phyloP scores from a whole-genome alignment of 1,140 invertebrate species.

The Pseudomyrmex sp. region DNA sequence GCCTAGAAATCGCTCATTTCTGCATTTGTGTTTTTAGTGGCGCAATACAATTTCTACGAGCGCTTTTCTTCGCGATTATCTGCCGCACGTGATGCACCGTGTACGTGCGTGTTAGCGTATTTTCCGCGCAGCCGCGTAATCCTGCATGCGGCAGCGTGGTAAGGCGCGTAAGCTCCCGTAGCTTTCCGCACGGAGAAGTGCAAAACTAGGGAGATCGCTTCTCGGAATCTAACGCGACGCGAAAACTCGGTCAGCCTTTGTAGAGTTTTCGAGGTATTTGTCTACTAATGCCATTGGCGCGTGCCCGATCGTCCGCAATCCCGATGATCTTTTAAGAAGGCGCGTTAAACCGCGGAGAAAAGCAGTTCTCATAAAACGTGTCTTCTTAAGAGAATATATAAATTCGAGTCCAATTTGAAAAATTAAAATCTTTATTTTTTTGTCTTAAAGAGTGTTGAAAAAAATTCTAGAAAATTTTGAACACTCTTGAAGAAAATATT shows the following conservation, averaged over 20 bases:
- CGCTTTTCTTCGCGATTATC: background rate
- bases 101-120: slow-evolving; percentile 43
- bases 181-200: slow-evolving; percentile 29
- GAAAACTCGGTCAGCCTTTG: slow-evolving; percentile 37
- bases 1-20: background rate
- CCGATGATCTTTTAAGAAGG: slow-evolving; percentile 10
- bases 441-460: background rate
- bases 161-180: slow-evolving; percentile 54
- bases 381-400: slow-evolving; percentile 1
- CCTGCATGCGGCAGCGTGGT: slow-evolving; percentile 10
- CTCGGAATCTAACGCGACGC: slow-evolving; percentile 7
- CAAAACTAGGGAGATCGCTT: background rate
- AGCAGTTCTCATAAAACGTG: background rate
- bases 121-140: slow-evolving; percentile 19
- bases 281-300: slow-evolving; percentile 7
- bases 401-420: too few species aligned
- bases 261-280: slow-evolving; percentile 27
- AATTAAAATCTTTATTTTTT: too few species aligned
- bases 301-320: background rate
- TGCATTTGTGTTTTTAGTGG: slow-evolving; percentile 8
- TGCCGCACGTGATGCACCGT: slow-evolving; percentile 5
- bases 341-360: background rate
- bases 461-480: background rate
- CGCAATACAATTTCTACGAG: background rate
- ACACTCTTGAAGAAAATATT: background rate